Conservation (phyloP, 2,113 vertebrate genomes). For the Calidris pugnax region DNA sequence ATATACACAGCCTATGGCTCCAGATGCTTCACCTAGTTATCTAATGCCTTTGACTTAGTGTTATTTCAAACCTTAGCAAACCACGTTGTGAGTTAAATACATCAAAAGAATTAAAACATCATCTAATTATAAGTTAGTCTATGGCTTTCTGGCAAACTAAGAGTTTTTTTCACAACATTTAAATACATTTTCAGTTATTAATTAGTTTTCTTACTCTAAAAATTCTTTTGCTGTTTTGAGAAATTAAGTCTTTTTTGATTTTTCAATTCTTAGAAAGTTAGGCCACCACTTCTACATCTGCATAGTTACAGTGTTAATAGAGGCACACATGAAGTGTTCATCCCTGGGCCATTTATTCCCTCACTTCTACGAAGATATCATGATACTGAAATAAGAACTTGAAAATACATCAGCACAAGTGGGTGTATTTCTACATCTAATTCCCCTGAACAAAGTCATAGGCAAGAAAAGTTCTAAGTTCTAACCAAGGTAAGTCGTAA, state of each 20-base stretch:
- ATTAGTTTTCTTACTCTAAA: background rate
- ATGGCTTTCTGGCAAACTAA: background rate
- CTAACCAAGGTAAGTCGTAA: background rate
- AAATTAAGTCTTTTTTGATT: background rate
- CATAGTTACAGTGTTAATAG: background rate
- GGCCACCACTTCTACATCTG: background rate
- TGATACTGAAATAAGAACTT: background rate
- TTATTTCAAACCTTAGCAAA: background rate
- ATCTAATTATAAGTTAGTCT: background rate
- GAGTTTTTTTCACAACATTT: background rate
- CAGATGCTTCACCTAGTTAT: background rate
- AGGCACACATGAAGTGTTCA: rapidly evolving
- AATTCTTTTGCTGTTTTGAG: background rate
- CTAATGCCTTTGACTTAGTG: too few relatives aligned
- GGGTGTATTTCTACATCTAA: background rate
- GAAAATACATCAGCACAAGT: background rate
- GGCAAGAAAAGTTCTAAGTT: background rate
- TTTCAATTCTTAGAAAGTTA: background rate
- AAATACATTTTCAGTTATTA: background rate
- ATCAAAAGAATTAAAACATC: background rate
- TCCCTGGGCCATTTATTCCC: background rate
- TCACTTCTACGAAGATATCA: background rate
- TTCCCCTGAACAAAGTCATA: background rate
- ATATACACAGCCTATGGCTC: background rate
- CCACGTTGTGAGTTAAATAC: background rate